A percentile compares a stretch with the other conserved stretches of the same genome.
Conservation (phyloP, 2,797 vertebrate species). For the Epinephelus malabaricus region DNA sequence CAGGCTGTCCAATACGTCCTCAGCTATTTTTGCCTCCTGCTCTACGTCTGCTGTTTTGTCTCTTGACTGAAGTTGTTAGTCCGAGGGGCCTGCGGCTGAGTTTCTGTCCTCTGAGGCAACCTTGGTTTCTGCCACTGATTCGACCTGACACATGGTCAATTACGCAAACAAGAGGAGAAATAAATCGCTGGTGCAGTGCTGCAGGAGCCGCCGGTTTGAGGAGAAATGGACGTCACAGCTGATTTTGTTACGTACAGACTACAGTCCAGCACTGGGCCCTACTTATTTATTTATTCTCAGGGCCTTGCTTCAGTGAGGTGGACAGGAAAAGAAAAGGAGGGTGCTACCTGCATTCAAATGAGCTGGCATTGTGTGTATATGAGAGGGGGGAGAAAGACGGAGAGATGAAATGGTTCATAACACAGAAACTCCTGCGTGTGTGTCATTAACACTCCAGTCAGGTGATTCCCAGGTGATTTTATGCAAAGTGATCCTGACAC, state of each 20-base stretch:
- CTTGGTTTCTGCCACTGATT: constrained; percentile 64
- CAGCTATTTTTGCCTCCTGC: constrained; percentile 5
- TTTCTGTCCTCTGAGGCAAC: constrained; percentile 59
- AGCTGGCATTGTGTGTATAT: constrained; percentile 15
- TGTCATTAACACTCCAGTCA: constrained; percentile 6
- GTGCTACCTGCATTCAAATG: constrained; percentile 48
- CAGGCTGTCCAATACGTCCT: not conserved
- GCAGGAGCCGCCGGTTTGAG: constrained; percentile 36
- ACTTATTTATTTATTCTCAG: constrained; percentile 54
- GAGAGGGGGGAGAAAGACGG: not conserved
- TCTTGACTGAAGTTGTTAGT: constrained; percentile 34
- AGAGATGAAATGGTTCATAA: constrained; percentile 17
- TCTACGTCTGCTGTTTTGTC: constrained; percentile 15
- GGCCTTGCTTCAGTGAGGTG: constrained; percentile 18
- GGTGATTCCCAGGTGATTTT: constrained; percentile 13
- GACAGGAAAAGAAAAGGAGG: constrained; percentile 17
- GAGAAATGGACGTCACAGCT: constrained; percentile 64
- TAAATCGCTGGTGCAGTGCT: constrained; percentile 56
- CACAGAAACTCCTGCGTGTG: not conserved
- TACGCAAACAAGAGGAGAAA: constrained; percentile 66
- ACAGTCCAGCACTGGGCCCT: not conserved
- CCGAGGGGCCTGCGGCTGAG: constrained; percentile 23
- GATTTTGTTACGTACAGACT: constrained; percentile 54
- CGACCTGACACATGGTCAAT: constrained; percentile 68
- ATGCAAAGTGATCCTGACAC: constrained; percentile 23